Evolutionary conservation across 2,888 invertebrate species (phyloP).

Genomic region (Agonopterix arenella): DNA sequence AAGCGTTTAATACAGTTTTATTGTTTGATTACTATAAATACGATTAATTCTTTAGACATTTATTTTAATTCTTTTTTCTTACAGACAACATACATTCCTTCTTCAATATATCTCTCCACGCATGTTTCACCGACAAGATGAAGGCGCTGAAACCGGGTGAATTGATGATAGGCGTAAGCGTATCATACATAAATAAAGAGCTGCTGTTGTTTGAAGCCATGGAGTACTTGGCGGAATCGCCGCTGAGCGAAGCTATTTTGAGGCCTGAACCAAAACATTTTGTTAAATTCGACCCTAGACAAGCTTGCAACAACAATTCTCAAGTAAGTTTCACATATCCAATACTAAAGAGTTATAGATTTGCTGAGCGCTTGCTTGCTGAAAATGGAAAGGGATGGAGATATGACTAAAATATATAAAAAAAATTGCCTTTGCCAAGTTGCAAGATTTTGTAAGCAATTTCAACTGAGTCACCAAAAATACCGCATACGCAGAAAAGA

Average conservation of each 20-base stretch:
- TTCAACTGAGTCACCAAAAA: no score
- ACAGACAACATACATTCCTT: constrained; percentile 52
- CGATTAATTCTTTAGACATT: background rate
- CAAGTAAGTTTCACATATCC: background rate
- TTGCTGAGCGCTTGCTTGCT: background rate
- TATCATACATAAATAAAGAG: constrained; percentile 62
- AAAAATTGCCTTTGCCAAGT: no score
- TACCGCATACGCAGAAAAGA: no score
- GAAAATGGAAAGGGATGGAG: background rate
- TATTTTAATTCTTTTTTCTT: background rate
- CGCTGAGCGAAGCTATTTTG: constrained; percentile 76
- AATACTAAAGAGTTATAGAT: background rate
- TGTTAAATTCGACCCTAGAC: constrained; percentile 10
- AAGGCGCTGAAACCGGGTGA: constrained; percentile 41
- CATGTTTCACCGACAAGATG: constrained; percentile 55
- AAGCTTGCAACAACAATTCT: background rate
- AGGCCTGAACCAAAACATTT: constrained; percentile 72
- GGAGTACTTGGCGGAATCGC: constrained; percentile 76
- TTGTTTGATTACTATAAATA: background rate
- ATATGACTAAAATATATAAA: no score
- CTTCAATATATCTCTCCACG: constrained; percentile 49
- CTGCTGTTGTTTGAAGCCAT: constrained; percentile 79
- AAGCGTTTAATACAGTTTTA: constrained; percentile 20
- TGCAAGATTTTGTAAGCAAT: no score
- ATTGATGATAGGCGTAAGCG: constrained; percentile 32